These are phyloP conservation scores for Upupa epops DNA, from an alignment of 2,113 vertebrate species.

Conservation along the genomic window DNA sequence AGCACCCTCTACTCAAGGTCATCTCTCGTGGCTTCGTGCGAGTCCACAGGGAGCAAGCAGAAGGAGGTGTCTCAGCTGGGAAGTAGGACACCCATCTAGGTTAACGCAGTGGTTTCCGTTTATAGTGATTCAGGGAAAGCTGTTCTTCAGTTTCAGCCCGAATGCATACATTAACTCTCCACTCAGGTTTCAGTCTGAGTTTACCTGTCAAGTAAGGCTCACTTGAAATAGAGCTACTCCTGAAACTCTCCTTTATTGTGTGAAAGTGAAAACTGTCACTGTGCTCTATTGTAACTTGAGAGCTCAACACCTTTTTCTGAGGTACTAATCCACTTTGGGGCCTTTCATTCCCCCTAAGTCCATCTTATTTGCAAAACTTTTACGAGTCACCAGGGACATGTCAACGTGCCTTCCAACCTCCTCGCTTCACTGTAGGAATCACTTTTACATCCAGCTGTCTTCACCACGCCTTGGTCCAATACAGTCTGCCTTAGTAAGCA, in stretches of 20 bases:
- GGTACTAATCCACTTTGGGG: background rate
- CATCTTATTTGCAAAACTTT: background rate
- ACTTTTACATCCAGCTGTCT: background rate
- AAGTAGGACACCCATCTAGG: constrained; percentile 20
- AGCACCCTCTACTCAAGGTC: background rate
- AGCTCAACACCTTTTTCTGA: background rate
- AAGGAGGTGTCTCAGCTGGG: background rate
- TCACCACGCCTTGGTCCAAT: background rate
- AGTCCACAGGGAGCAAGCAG: background rate
- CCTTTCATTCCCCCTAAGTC: background rate
- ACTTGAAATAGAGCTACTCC: constrained; percentile 18
- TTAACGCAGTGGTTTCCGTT: background rate
- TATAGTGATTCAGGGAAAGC: constrained; percentile 25
- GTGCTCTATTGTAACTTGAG: background rate
- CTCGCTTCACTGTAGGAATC: background rate
- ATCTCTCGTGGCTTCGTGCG: background rate
- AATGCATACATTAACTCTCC: background rate
- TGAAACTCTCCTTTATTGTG: constrained; percentile 34
- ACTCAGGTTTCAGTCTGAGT: constrained; percentile 42
- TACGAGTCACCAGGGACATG: background rate
- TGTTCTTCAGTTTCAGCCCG: constrained; percentile 49
- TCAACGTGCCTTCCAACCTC: background rate
- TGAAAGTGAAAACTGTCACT: constrained; percentile 34
- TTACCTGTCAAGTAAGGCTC: constrained; percentile 1
- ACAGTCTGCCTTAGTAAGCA: background rate